Percentiles rank a stretch among this genome's conserved stretches.
These are phyloP conservation scores for Capitulum mitella DNA, from an alignment of 2,888 invertebrate genomes.

Conservation along the genomic window DNA sequence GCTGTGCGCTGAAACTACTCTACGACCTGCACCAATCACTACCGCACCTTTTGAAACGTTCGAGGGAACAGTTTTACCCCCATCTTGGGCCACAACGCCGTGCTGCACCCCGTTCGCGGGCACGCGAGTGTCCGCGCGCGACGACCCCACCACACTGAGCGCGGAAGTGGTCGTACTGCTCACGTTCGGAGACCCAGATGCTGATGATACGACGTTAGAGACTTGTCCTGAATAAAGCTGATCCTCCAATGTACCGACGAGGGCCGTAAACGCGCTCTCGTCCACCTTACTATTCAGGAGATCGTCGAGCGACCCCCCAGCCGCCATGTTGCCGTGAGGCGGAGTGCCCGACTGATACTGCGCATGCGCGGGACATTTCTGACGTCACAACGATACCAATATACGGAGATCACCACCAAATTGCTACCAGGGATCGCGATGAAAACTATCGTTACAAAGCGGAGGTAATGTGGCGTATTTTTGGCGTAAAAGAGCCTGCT, in stretches of 20 bases:
- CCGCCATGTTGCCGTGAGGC: conserved; percentile 75
- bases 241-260: conserved; percentile 76
- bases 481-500: not conserved
- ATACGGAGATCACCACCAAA: not conserved
- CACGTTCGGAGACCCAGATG: not conserved
- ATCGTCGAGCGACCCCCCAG: conserved; percentile 84
- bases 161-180: not conserved
- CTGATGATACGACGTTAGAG: not conserved
- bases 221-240: conserved; percentile 59
- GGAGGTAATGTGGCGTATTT: not conserved
- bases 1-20: not conserved
- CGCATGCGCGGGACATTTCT: conserved; percentile 52
- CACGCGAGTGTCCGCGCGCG: not conserved
- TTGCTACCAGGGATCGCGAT: not conserved
- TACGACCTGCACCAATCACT: not conserved
- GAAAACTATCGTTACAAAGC: too few species aligned
- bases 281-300: conserved; percentile 82
- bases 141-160: not conserved
- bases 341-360: conserved; percentile 58
- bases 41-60: not conserved
- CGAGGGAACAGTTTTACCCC: not conserved
- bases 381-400: not conserved
- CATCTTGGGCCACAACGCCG: not conserved
- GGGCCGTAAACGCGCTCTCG: conserved; percentile 77
- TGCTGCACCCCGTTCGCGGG: not conserved